A percentile compares a stretch with the other conserved stretches of the same genome.
Evolutionary conservation across 37 sponge, comb jelly and placozoan species (phyloP).

Genomic region (Petrosia ficiformis): DNA sequence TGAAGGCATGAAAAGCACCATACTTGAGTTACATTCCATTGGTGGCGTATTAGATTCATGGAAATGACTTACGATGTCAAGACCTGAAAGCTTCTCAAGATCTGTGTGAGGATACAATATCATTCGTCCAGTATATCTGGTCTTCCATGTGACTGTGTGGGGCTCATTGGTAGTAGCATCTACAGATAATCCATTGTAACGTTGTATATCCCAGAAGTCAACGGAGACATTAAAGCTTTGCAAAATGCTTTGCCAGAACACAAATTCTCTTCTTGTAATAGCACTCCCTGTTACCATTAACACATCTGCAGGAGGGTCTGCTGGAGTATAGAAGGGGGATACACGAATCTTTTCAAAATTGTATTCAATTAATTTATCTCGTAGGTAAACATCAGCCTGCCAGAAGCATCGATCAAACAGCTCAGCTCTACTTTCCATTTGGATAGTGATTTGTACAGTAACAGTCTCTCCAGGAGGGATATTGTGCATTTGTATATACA

Average conservation of each 20-base stretch:
- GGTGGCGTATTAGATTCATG: conserved; percentile 11
- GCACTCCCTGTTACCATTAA: conserved; percentile 51
- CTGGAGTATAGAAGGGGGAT: conserved; percentile 49
- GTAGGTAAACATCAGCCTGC: conserved; percentile 62
- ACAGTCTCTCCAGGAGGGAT: conserved; percentile 48
- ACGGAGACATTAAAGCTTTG: conserved; percentile 30
- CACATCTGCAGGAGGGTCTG: conserved; percentile 52
- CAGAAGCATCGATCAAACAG: conserved; percentile 67
- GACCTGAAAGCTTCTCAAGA: conserved; percentile 18
- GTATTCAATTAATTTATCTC: conserved; percentile 75
- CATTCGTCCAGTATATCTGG: conserved; percentile 43
- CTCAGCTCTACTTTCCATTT: conserved; percentile 67
- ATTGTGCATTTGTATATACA: conserved; percentile 36
- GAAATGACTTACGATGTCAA: conserved; percentile 52
- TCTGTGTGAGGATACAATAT: conserved; percentile 73
- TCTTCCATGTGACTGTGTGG: conserved; percentile 29
- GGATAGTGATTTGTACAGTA: conserved; percentile 31
- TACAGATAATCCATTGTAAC: conserved; percentile 60
- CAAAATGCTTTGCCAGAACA: conserved; percentile 68
- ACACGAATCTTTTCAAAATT: conserved; percentile 39
- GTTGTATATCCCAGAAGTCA: conserved; percentile 65
- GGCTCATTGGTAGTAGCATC: conserved; percentile 15
- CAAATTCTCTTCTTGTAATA: conserved; percentile 47
- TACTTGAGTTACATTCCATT: conserved; percentile 31
- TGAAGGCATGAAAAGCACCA: conserved; percentile 49